Evolutionary conservation across 2,888 invertebrate genomes (phyloP).

Genomic region (Spodoptera picta): DNA sequence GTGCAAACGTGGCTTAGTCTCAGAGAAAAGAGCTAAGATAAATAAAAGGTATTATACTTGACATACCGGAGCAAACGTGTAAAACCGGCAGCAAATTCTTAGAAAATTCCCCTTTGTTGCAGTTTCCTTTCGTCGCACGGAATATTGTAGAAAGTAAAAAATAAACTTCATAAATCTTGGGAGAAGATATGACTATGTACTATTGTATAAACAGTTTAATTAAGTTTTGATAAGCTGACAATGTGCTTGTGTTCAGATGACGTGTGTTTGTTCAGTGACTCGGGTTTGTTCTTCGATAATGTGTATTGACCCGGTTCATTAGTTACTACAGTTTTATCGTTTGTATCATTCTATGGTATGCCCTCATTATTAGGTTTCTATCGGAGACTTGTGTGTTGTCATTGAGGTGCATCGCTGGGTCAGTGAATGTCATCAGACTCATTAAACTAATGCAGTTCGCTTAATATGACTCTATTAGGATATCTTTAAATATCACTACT

Average conservation of each 20-base stretch:
- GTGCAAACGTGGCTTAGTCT: constrained; percentile 32
- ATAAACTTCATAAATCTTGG: constrained; percentile 46
- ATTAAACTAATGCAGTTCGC: background rate
- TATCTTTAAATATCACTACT: no score
- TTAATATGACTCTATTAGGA: no score
- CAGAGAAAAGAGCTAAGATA: constrained; percentile 41
- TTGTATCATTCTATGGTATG: constrained; percentile 49
- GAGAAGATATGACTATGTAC: constrained; percentile 41
- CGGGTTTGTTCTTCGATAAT: constrained; percentile 54
- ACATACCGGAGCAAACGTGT: constrained; percentile 40
- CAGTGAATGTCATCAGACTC: constrained; percentile 1
- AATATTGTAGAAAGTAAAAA: constrained; percentile 32
- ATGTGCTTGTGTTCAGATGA: constrained; percentile 46
- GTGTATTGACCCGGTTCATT: constrained; percentile 49
- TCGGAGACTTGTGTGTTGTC: constrained; percentile 7
- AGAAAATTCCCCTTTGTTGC: constrained; percentile 41
- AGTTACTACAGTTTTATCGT: constrained; percentile 46
- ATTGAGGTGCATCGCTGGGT: background rate
- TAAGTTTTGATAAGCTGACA: constrained; percentile 52
- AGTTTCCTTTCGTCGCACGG: constrained; percentile 13
- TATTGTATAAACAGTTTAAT: constrained; percentile 51
- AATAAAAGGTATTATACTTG: constrained; percentile 37
- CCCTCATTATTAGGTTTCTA: constrained; percentile 21
- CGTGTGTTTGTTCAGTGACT: constrained; percentile 39
- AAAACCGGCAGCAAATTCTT: constrained; percentile 39